phyloP scores from a whole-genome alignment of 1,140 invertebrate genomes.

The Sesamia nonagrioides region DNA sequence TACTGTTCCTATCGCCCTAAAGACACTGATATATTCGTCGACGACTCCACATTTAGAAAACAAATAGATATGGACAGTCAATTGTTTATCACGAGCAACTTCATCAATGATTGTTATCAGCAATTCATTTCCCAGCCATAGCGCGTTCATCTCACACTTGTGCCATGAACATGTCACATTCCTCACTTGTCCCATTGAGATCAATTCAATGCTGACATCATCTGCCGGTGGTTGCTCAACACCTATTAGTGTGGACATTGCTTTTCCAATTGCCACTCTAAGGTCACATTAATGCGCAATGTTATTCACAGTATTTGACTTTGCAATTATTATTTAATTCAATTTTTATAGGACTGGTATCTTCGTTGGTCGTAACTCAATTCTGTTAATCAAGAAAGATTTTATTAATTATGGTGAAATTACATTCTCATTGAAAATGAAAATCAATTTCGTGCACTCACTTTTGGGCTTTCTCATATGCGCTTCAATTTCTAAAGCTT shows the following conservation, averaged over 20 bases:
- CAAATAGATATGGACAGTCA: not conserved
- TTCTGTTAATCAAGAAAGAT: not conserved
- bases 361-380: not conserved
- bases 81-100: not conserved
- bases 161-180: constrained; percentile 55
- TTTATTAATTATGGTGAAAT: not conserved
- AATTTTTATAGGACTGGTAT: constrained; percentile 13
- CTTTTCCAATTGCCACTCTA: constrained; percentile 51
- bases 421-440: not conserved
- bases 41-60: not conserved
- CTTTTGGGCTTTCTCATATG: too few relatives aligned
- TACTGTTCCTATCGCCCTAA: too few relatives aligned
- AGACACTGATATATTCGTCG: not conserved
- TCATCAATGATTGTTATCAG: constrained; percentile 30
- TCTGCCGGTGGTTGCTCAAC: constrained; percentile 56
- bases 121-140: not conserved
- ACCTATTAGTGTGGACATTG: constrained; percentile 49
- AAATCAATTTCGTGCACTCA: too few relatives aligned
- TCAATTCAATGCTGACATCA: constrained; percentile 66
- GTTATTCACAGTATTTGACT: not conserved
- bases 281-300: constrained; percentile 40
- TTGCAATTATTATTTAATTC: constrained; percentile 2
- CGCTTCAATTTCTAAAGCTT: not conserved
- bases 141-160: constrained; percentile 10
- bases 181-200: constrained; percentile 56